A percentile compares a stretch with the other conserved stretches of the same genome.
Conservation (phyloP, 1,140 invertebrate genomes). For the Bombus difficillimus region DNA sequence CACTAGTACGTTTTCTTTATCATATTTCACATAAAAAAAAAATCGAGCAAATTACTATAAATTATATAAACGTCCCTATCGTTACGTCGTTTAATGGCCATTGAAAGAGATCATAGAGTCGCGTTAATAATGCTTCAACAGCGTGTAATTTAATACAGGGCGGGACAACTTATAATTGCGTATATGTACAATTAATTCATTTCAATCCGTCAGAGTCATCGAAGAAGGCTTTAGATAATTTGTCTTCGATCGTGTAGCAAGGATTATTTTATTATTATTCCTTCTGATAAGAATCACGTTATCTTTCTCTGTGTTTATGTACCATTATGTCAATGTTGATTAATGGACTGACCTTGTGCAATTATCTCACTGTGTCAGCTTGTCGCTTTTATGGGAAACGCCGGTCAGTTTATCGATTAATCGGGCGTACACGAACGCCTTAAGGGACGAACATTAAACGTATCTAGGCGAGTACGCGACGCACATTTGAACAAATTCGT, state of each 20-base stretch:
- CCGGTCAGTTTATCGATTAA: slow-evolving; percentile 37
- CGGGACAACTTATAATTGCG: background rate
- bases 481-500: background rate
- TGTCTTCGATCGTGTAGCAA: background rate
- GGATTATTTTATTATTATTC: background rate
- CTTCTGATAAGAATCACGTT: background rate
- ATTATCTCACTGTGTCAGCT: background rate
- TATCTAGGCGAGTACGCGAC: background rate
- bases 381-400: slow-evolving; percentile 1
- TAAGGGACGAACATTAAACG: background rate
- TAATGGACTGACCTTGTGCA: slow-evolving; percentile 23
- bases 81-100: slow-evolving; percentile 1
- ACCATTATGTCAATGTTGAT: background rate
- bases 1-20: too few relatives aligned
- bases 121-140: background rate
- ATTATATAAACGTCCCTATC: slow-evolving; percentile 9
- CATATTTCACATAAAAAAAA: background rate
- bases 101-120: slow-evolving; percentile 10
- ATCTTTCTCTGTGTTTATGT: background rate
- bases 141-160: background rate
- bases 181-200: background rate
- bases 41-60: background rate
- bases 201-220: too few relatives aligned
- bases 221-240: background rate
- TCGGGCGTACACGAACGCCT: background rate